Evolutionary conservation across 2,888 invertebrate genomes (phyloP).

Genomic region (Hypomecis atomaria): DNA sequence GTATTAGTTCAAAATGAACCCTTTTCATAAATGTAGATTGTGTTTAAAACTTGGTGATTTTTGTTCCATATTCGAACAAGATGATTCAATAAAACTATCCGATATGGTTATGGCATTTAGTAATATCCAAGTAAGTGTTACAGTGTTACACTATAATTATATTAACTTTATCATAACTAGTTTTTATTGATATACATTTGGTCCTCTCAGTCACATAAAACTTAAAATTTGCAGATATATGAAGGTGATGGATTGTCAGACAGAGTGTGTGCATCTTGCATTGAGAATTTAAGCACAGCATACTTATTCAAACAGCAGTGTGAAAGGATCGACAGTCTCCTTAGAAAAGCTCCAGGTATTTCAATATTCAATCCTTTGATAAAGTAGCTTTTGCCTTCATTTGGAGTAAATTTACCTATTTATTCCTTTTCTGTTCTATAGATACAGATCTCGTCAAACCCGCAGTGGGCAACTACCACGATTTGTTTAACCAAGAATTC

Average conservation of each 20-base stretch:
- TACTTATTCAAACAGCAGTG: slow-evolving; percentile 79
- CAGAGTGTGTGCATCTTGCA: slow-evolving; percentile 75
- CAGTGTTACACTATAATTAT: neutral
- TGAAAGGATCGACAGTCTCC: slow-evolving; percentile 69
- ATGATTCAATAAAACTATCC: slow-evolving; percentile 75
- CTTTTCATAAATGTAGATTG: slow-evolving; percentile 76
- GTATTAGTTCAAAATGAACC: slow-evolving; percentile 49
- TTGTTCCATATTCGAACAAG: slow-evolving; percentile 79
- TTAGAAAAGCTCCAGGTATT: slow-evolving; percentile 70
- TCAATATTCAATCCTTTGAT: neutral
- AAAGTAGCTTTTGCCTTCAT: neutral
- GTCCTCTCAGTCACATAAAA: neutral
- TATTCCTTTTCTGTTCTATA: slow-evolving; percentile 36
- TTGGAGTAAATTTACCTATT: neutral
- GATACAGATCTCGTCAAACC: slow-evolving; percentile 65
- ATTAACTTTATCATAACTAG: too few relatives aligned
- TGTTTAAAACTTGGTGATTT: slow-evolving; percentile 79
- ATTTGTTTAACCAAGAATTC: slow-evolving; percentile 72
- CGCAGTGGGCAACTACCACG: slow-evolving; percentile 65
- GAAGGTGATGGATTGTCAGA: slow-evolving; percentile 78
- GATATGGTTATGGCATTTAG: slow-evolving; percentile 82
- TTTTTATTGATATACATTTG: neutral
- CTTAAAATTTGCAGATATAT: slow-evolving; percentile 62
- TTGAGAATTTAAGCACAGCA: slow-evolving; percentile 77
- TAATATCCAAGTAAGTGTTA: slow-evolving; percentile 65